These are phyloP conservation scores for Aphis gossypii DNA, from an alignment of 1,140 invertebrate genomes.

Conservation along the genomic window DNA sequence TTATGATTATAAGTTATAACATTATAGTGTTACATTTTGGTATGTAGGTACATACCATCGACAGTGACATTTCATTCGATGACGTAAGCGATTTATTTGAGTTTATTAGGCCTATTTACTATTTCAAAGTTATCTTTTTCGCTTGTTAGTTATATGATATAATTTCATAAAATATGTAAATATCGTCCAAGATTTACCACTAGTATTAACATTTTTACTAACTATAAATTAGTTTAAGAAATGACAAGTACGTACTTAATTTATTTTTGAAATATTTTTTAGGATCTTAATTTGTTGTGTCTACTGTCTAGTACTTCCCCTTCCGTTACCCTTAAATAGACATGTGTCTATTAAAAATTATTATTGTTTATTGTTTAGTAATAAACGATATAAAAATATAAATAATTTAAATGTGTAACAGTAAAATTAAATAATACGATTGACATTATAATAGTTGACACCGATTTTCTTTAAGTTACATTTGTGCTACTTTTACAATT, in stretches of 20 bases:
- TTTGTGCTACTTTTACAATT: neutral
- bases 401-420: neutral
- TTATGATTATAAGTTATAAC: neutral
- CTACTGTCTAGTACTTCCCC: too few species aligned
- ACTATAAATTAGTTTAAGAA: neutral
- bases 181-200: neutral
- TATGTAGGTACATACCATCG: neutral
- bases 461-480: neutral
- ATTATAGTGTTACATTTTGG: neutral
- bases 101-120: neutral
- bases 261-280: neutral
- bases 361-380: neutral
- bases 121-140: neutral
- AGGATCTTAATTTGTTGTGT: neutral
- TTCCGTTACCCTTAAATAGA: too few species aligned
- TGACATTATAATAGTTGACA: neutral
- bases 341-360: neutral
- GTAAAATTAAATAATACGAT: neutral
- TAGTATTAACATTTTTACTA: too few species aligned
- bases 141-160: neutral
- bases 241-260: neutral
- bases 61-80: neutral
- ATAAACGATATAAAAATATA: neutral
- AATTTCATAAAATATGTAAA: neutral
- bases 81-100: neutral